Base-by-base conservation (phyloP, 2,888 invertebrate species). In the Halictus quadricinctus region DNA sequence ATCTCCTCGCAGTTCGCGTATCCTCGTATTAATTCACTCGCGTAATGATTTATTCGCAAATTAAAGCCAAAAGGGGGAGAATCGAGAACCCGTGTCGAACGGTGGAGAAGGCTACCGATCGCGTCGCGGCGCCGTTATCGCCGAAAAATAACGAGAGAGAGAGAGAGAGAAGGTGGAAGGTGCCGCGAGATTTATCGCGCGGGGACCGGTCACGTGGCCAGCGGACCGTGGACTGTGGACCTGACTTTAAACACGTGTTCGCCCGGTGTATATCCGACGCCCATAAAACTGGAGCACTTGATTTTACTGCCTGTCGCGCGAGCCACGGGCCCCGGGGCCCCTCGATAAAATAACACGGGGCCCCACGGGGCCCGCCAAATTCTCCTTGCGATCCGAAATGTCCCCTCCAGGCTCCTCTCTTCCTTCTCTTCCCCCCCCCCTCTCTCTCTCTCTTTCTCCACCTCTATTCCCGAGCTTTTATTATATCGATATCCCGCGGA, bases 211-310 rank as follows among this genome's bases (percentile, higher is more conserved):
- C 90, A 88, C 89, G 89, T 87, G 86, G 89, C 81, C 85, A 82
- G 41, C 79, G 81, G 84, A 87, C 80, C 88, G 85, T 83, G 88
- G 80, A 69, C 72, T 6, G 13, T 25, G 25, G 25, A 60, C 25
- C 82, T 76, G 85, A 88, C 86, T 83, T 87, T 86, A 88, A 90
- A 90, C 90, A 89, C 87, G 90, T 89, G 90, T 90, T 87, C 86
- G 84, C 83, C 80, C 84, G 81, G 73, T 82, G 84, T 84, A 88
- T 85, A 90, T 85, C 76, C 88, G 84, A 86, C 75, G 85, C 85
- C 88, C 85, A 90, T 90, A 89, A 90, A 90, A 90, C 82, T 90
- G 90, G 90, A 90, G 89, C 90, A 87, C 90, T 89, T 88, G 90
- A 90, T 90, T 91, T 90, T 90, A 90, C 86, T 89, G 90, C 84